Percentiles rank a stretch among this genome's conserved stretches.
phyloP scores from a whole-genome alignment of 92 coral and sea anemone genomes.

The Blastomussa wellsi region DNA sequence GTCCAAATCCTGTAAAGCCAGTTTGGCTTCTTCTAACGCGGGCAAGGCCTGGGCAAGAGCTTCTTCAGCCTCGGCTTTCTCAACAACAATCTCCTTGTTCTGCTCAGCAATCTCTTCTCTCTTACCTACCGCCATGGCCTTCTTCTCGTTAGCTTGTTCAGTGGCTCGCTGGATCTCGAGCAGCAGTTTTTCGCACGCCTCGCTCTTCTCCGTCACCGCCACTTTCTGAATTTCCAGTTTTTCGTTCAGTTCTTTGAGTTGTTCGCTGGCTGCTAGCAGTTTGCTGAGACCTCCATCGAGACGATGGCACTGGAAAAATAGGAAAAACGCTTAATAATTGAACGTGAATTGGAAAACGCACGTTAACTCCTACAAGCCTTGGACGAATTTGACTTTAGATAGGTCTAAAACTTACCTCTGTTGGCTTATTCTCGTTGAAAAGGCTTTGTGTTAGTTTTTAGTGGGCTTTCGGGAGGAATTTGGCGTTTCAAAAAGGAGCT shows the following conservation, averaged over 20 bases:
- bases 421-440: too few species aligned
- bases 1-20: constrained; percentile 95
- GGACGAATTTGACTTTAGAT: not conserved
- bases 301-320: constrained; percentile 80
- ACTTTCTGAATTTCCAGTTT: constrained; percentile 94
- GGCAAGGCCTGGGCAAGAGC: constrained; percentile 94
- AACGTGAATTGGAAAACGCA: not conserved
- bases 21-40: constrained; percentile 93
- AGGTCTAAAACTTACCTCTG: too few species aligned
- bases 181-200: constrained; percentile 93
- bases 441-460: too few species aligned
- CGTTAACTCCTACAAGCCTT: not conserved
- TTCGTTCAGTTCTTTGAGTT: constrained; percentile 96
- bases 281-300: constrained; percentile 99
- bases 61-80: constrained; percentile 95
- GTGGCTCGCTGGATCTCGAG: constrained; percentile 91
- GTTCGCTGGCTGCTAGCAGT: constrained; percentile 97
- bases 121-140: constrained; percentile 92
- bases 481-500: too few species aligned
- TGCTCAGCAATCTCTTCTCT: constrained; percentile 92
- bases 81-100: constrained; percentile 85
- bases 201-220: constrained; percentile 97
- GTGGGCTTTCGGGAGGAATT: too few species aligned
- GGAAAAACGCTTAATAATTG: not conserved
- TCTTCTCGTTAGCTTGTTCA: constrained; percentile 90